These are phyloP conservation scores for Sitodiplosis mosellana DNA, from an alignment of 1,140 invertebrate species.

Conservation along the genomic window DNA sequence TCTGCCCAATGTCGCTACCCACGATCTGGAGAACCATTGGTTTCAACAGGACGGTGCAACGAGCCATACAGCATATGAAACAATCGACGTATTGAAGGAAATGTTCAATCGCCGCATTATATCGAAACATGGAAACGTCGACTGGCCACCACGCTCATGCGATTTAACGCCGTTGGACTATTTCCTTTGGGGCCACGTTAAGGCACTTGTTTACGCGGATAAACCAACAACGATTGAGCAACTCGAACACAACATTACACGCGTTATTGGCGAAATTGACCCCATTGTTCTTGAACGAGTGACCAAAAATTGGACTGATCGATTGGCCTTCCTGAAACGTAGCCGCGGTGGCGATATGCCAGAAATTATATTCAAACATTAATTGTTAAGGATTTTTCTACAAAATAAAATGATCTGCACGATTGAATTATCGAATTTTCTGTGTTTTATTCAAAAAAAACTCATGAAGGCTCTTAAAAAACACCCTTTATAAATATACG, in stretches of 20 bases:
- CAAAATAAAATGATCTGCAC: no score
- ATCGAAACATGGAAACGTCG: conserved; percentile 11
- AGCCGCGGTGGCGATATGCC: not conserved
- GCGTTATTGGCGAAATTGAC: not conserved
- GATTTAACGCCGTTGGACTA: conserved; percentile 20
- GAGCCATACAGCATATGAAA: conserved; percentile 7
- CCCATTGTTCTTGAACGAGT: not conserved
- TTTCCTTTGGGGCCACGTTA: conserved; percentile 4
- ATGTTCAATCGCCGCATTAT: conserved; percentile 3
- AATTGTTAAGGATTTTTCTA: no score
- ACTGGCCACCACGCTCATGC: no score
- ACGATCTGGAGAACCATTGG: conserved; percentile 5
- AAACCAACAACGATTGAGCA: not conserved
- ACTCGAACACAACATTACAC: not conserved
- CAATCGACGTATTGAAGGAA: conserved; percentile 2
- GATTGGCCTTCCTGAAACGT: not conserved
- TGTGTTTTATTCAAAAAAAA: no score
- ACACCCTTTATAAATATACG: no score
- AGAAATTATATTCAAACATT: not conserved
- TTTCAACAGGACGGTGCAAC: conserved; percentile 12
- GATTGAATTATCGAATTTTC: no score
- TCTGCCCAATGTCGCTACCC: no score
- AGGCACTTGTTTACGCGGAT: not conserved
- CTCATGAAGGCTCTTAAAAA: no score
- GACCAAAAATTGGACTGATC: not conserved